phyloP scores from a whole-genome alignment of 2,888 invertebrate species.

The Syrphus vitripennis region DNA sequence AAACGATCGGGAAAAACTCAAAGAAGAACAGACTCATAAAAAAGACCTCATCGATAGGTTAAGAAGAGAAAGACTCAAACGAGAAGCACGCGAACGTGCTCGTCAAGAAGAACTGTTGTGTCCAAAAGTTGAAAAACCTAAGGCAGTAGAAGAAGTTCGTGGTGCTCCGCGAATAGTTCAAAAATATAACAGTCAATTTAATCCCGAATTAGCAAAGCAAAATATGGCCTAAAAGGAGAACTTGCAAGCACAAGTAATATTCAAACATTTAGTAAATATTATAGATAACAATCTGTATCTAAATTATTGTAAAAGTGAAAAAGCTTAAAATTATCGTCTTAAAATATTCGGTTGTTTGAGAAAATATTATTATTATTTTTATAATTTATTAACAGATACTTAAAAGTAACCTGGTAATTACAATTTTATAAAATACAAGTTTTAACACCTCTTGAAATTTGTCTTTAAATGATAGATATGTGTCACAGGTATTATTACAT shows the following conservation, averaged over 20 bases:
- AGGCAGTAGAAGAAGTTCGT: constrained; percentile 70
- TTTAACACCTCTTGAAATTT: too few species aligned
- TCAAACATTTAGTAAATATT: not conserved
- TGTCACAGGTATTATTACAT: too few species aligned
- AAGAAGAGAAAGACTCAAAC: constrained; percentile 83
- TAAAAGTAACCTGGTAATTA: too few species aligned
- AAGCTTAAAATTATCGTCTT: too few species aligned
- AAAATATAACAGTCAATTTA: constrained; percentile 98
- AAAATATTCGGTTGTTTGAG: too few species aligned
- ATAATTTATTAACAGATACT: too few species aligned
- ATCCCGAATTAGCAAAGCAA: constrained; percentile 93
- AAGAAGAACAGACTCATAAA: constrained; percentile 73
- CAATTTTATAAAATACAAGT: too few species aligned
- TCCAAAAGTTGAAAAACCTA: constrained; percentile 81
- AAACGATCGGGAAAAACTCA: constrained; percentile 42
- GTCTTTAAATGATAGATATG: too few species aligned
- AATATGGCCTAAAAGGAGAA: constrained; percentile 81
- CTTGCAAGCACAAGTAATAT: not conserved
- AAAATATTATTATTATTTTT: too few species aligned
- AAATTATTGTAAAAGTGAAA: too few species aligned
- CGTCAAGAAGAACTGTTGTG: constrained; percentile 87
- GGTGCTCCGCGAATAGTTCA: constrained; percentile 83
- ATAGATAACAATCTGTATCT: too few species aligned
- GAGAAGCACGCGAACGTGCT: constrained; percentile 90
- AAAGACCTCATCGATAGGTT: constrained; percentile 77